Evolutionary conservation across 2,888 invertebrate species (phyloP), one percentile per base, ranked within the genome.

Genomic region (Agonum fuliginosum): DNA sequence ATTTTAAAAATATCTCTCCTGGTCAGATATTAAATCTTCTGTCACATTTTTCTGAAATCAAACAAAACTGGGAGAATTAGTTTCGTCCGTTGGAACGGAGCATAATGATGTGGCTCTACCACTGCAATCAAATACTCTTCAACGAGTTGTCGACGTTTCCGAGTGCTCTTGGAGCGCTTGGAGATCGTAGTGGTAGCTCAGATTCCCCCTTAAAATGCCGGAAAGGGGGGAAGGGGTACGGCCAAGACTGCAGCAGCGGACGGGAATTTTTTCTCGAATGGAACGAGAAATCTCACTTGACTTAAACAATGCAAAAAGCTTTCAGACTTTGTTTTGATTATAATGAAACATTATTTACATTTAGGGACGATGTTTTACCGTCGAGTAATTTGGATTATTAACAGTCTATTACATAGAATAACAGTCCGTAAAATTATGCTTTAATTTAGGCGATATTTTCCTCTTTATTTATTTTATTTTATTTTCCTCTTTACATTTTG

Each of bases 61-160:
- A 67, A 67, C 37, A 41, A 8, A 67, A 34, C 30, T 48, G 0
- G 14, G 54, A 54, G 22, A 54, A 54, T 54, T 54, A 54, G 54
- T 54, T 54, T 54, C 24, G 22, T 46, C 46, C 10, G 12, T 10
- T 10, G 8, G 19, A 22, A 54, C 20, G n/a, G 22, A 54, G 37
- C 43, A 41, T 67, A 67, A 41, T 62, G 58, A 30, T 67, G 67
- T 41, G 67, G 67, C 43, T 67, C 67, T 37, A 67, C 19, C 54
- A 54, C 22, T 37, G 37, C 41, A 67, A 67, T 67, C 67, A 67
- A 67, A 67, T 67, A n/a, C 43, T 43, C 67, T 22, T 67, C 67
- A 67, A 41, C 43, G n/a, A 10, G 6, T 30, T 17, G 58, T 14
- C 17, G 58, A 62, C 58, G 34, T 30, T 54, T 46, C 46, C 46